Conservation (phyloP, 2,797 vertebrate species). For the Galaxias olidus region DNA sequence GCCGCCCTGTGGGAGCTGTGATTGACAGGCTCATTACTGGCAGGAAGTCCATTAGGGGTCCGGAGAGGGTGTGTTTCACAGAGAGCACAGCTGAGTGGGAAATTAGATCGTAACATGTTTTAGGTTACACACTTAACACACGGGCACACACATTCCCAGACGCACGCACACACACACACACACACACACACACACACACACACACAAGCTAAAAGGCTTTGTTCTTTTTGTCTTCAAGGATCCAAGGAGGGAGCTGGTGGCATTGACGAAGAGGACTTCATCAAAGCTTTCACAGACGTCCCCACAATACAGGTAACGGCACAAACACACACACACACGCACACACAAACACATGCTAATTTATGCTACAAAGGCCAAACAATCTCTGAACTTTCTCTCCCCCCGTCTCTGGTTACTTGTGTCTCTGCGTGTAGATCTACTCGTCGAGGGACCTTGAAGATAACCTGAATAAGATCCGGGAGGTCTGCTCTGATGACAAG, state of each 20-base stretch:
- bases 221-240: constrained; percentile 61
- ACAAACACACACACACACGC: constrained; percentile 5
- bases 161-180: neutral
- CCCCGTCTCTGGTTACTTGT: too few relatives aligned
- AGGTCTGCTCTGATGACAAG: constrained; percentile 97
- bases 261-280: constrained; percentile 95
- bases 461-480: constrained; percentile 97
- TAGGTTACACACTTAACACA: neutral
- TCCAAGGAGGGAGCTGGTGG: constrained; percentile 90
- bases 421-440: constrained; percentile 83
- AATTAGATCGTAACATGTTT: neutral
- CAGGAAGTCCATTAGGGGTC: constrained; percentile 61
- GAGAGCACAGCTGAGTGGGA: neutral
- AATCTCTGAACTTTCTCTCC: constrained; percentile 64
- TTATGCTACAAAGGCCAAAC: too few relatives aligned
- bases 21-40: constrained; percentile 58
- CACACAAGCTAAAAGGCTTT: neutral
- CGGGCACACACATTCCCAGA: neutral
- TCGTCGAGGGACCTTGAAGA: constrained; percentile 95
- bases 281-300: constrained; percentile 93
- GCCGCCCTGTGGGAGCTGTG: constrained; percentile 39
- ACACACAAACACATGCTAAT: neutral
- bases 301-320: constrained; percentile 86
- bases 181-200: neutral
- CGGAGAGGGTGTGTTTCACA: constrained; percentile 3